Percentiles rank a stretch among this genome's conserved stretches.
These are phyloP conservation scores for Phalangium opilio DNA, from an alignment of 2,888 invertebrate species.

Conservation along the genomic window DNA sequence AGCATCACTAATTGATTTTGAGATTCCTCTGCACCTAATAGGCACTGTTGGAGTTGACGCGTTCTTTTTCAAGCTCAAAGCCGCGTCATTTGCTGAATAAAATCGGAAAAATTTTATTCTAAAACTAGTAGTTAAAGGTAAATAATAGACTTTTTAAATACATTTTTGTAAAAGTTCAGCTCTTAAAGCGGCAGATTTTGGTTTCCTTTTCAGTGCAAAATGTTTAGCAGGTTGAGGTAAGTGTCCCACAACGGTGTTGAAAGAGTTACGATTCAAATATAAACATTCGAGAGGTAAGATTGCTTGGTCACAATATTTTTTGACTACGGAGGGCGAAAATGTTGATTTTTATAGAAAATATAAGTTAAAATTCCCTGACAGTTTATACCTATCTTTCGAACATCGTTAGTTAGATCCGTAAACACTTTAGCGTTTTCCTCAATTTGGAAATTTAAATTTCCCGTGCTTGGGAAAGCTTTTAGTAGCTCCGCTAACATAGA, in stretches of 20 bases:
- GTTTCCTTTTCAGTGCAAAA: constrained; percentile 80
- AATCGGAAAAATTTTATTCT: not conserved
- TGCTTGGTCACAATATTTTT: constrained; percentile 62
- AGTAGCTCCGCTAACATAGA: constrained; percentile 91
- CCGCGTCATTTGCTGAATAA: constrained; percentile 52
- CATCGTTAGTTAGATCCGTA: constrained; percentile 70
- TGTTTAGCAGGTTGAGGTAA: constrained; percentile 66
- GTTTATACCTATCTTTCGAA: constrained; percentile 53
- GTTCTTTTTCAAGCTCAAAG: constrained; percentile 64
- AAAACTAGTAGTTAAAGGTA: not conserved
- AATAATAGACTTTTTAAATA: constrained; percentile 18
- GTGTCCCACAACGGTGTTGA: constrained; percentile 60
- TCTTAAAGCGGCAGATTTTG: constrained; percentile 78
- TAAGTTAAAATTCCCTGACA: constrained; percentile 21
- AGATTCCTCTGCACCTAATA: constrained; percentile 69
- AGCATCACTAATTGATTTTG: constrained; percentile 90
- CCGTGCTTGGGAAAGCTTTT: constrained; percentile 77
- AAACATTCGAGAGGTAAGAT: constrained; percentile 90
- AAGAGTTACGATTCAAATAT: constrained; percentile 83
- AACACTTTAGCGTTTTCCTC: constrained; percentile 81
- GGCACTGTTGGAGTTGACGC: constrained; percentile 70
- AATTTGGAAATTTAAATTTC: constrained; percentile 76
- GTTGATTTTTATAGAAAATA: not conserved
- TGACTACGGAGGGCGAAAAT: constrained; percentile 27
- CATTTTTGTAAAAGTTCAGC: constrained; percentile 79